These are phyloP conservation scores for Lonchura striata DNA, from an alignment of 2,113 vertebrate genomes.

Conservation along the genomic window DNA sequence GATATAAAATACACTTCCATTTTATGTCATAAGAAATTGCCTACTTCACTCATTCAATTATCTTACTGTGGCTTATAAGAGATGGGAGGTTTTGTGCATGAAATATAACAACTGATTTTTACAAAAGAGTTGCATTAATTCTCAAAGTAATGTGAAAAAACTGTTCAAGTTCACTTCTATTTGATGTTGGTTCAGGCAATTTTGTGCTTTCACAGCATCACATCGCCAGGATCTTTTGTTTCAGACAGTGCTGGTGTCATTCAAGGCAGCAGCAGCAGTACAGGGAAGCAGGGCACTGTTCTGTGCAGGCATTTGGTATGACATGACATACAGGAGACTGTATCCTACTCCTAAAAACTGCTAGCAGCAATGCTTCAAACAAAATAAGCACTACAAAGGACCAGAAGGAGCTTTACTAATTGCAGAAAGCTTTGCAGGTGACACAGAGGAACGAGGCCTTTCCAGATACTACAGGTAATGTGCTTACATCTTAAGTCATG, in stretches of 20 bases:
- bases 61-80: neutral
- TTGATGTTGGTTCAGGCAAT: neutral
- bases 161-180: neutral
- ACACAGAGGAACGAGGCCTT: neutral
- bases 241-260: neutral
- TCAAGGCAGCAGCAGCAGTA: neutral
- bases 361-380: neutral
- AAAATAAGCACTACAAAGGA: neutral
- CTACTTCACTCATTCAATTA: neutral
- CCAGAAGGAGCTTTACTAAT: neutral
- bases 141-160: neutral
- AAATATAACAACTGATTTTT: neutral
- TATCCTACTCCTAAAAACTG: neutral
- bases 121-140: neutral
- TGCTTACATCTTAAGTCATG: neutral
- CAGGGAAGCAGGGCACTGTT: neutral
- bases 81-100: accelerated
- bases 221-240: neutral
- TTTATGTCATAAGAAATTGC: neutral
- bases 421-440: slow-evolving; percentile 15
- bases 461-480: slow-evolving; percentile 23
- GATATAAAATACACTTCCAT: neutral
- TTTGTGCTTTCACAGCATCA: neutral
- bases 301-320: neutral
- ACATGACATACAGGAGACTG: neutral